Evolutionary conservation across 2,888 invertebrate genomes (phyloP).

Genomic region (Drosophila kokeensis): DNA sequence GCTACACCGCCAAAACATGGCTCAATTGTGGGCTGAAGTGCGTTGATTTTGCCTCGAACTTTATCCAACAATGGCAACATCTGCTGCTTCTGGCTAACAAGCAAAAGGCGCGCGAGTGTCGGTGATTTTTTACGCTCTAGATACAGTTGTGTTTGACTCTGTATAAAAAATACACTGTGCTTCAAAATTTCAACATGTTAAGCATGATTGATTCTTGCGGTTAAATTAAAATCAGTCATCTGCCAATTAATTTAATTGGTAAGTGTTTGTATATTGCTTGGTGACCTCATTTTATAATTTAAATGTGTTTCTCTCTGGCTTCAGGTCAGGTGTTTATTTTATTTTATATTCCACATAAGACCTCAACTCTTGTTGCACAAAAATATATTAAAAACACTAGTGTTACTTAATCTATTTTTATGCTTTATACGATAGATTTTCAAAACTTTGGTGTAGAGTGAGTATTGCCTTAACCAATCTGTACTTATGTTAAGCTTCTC

Average conservation of each 20-base stretch:
- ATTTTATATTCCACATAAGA: background rate
- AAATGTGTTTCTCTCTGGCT: background rate
- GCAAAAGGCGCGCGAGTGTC: slow-evolving; percentile 56
- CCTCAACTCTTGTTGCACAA: background rate
- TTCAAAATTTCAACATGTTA: background rate
- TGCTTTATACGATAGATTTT: too few species aligned
- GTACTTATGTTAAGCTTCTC: background rate
- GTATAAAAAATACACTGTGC: slow-evolving; percentile 25
- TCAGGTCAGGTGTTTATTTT: background rate
- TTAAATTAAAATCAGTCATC: background rate
- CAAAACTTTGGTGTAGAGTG: too few species aligned
- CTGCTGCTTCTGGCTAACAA: slow-evolving; percentile 63
- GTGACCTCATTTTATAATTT: background rate
- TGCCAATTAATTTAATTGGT: background rate
- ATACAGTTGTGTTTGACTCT: slow-evolving; percentile 39
- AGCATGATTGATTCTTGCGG: background rate
- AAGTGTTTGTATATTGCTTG: background rate
- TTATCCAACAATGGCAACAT: slow-evolving; percentile 55
- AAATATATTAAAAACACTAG: background rate
- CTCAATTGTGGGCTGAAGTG: slow-evolving; percentile 41
- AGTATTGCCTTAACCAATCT: background rate
- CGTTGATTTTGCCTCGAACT: slow-evolving; percentile 29
- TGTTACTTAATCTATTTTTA: background rate
- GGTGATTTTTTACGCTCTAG: slow-evolving; percentile 73
- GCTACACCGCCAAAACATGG: slow-evolving; percentile 23